Evolutionary conservation across 1,140 invertebrate species (phyloP), one percentile per base, ranked within the genome.

Genomic region (Heliconius himera): DNA sequence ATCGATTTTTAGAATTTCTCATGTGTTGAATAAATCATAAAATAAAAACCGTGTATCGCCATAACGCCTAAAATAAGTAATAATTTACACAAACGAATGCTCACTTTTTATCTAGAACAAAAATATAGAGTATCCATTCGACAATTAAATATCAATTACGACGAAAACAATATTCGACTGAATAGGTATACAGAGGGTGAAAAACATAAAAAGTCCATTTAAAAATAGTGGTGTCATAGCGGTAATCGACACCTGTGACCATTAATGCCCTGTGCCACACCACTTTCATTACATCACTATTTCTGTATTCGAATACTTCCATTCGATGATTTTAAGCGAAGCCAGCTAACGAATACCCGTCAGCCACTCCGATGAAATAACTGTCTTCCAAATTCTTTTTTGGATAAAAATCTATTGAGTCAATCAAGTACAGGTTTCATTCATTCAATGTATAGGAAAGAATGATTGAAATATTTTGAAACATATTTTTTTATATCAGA

Each of bases 221-320:
- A 81, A 80, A 84, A 84, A 84, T 79, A 81, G 72, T 74, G 70
- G 78, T 60, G 83, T 81, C 74, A 81, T 49, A 82, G 82, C 81
- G 82, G 88, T 89, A 91, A 91, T 91, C 89, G 88, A 87, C 91
- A 93, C 91, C 89, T 93, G 91, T 79, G 90, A 91, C 90, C 88
- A 93, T 90, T 91, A 91, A 91, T 90, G 87, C 81, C 66, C 82
- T 82, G 82, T 81, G 82, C 83, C 73, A 83, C 80, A 81, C 76
- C 87, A 89, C 86, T 91, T 91, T 88, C 84, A 90, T 91, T 93
- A 88, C 84, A 83, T 77, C 22, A 78, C 80, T 79, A 84, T 84
- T 85, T 85, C 75, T 81, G 81, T 76, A 81, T 81, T 76, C 46
- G 80, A 74, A 85, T 84, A 80, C 76, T 54, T 54, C 20, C 41